Evolutionary conservation across 2,888 invertebrate species (phyloP), one percentile per base, ranked within the genome.

Genomic region (Chaetogeoica ovagalla): DNA sequence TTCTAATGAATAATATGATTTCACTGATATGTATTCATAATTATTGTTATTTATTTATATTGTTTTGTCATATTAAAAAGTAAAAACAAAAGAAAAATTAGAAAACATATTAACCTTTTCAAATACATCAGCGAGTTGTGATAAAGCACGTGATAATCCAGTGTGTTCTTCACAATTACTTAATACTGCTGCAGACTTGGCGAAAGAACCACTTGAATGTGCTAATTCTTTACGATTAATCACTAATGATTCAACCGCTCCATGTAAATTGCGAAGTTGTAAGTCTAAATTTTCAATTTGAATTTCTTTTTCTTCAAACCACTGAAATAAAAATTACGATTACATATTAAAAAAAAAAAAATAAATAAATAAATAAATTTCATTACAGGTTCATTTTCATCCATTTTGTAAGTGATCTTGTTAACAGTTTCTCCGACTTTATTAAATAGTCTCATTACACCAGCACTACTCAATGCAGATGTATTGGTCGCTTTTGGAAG

Each of bases 391-490:
- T 99, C 99, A 82, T 93, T 94, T 88, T 99, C 99, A 86, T 98
- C 98, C 98, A 99, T 99, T 88, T 95, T 96, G 87, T 95, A 97
- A 0, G 98, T 96, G 85, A 99, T 97, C 88, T 98, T 98, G 86
- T 96, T 97, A 82, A 99, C 96, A 11, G 97, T 97, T 87, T 98
- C 97, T 39, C 97, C 97, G 77, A 98, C 94, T 89, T 94, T 95
- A 86, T 94, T 97, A 86, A 99, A 96, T 19, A 99, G 89, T 82
- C 97, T 90, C 89, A 97, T 91, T 43, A 99, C 94, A 5, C 97
- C 97, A 39, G 97, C 98, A 70, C 97, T 94, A 86, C 97, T 97
- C 23, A 99, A 88, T 0, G 98, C 96, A 0, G 97, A 96, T 0
- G 98, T 99, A 85, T 91, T 96, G 0, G 96, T 95, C 0, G 99